phyloP scores from a whole-genome alignment of 2,888 invertebrate species.

The Cantharis rustica region DNA sequence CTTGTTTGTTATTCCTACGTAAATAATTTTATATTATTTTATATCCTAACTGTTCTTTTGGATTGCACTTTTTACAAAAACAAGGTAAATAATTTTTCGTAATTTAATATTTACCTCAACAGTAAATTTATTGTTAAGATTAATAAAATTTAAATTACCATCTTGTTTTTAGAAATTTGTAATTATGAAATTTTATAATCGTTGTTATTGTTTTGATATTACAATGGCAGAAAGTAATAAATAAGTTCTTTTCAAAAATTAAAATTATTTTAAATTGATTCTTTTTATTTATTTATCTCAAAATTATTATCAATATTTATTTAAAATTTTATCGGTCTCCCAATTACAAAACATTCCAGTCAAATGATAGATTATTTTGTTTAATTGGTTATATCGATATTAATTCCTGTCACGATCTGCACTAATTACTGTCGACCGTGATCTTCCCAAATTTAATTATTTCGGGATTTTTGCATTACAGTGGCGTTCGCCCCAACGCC shows the following conservation, averaged over 20 bases:
- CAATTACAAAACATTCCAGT: background rate
- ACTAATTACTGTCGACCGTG: background rate
- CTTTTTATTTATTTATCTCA: background rate
- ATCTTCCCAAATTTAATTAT: background rate
- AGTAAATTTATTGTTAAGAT: background rate
- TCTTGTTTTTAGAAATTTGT: background rate
- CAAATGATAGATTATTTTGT: background rate
- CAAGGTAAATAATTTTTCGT: background rate
- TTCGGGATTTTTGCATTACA: background rate
- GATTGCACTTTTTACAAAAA: background rate
- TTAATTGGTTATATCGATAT: background rate
- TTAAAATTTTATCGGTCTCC: background rate
- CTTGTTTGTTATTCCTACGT: slow-evolving; percentile 7
- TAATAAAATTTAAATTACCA: background rate
- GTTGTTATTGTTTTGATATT: background rate
- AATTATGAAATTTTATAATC: background rate
- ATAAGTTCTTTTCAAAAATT: background rate
- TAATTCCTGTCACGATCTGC: background rate
- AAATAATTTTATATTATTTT: background rate
- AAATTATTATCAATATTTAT: background rate
- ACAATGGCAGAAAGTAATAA: background rate
- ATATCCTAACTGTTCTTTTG: background rate
- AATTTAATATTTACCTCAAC: background rate
- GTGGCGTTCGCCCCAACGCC: background rate
- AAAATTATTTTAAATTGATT: background rate